phyloP scores from a whole-genome alignment of 2,113 vertebrate species.

The Corydoras sp. region DNA sequence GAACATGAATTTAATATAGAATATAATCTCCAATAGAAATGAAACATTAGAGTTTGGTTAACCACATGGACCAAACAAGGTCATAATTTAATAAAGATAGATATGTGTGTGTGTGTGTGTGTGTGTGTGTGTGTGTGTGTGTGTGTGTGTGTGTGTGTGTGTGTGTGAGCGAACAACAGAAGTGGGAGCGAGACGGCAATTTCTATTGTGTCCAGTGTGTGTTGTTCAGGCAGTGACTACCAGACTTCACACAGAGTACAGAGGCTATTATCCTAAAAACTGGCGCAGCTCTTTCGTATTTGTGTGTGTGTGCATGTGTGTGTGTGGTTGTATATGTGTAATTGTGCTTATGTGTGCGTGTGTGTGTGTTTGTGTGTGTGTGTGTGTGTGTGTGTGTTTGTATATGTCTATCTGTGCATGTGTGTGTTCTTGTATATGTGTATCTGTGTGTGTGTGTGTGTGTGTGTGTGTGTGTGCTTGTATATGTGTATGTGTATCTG shows the following conservation, averaged over 20 bases:
- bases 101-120: conserved; percentile 12
- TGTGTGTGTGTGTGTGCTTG: no score
- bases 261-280: conserved; percentile 33
- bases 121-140: neutral
- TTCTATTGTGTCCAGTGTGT: conserved; percentile 25
- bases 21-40: no score
- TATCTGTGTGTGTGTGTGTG: no score
- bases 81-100: neutral
- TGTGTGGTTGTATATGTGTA: neutral
- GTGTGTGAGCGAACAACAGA: neutral
- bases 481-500: no score
- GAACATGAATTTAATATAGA: no score
- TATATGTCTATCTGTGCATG: no score
- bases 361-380: no score
- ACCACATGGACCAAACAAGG: no score
- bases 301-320: no score
- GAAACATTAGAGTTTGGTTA: no score
- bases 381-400: no score
- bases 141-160: neutral
- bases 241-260: conserved; percentile 31
- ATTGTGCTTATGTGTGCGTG: conserved; percentile 8
- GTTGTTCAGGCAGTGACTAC: conserved; percentile 30
- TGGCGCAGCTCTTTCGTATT: conserved; percentile 8
- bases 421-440: no score
- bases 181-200: neutral